Evolutionary conservation across 2,888 invertebrate genomes (phyloP).

Genomic region (Chrysina gloriosa): DNA sequence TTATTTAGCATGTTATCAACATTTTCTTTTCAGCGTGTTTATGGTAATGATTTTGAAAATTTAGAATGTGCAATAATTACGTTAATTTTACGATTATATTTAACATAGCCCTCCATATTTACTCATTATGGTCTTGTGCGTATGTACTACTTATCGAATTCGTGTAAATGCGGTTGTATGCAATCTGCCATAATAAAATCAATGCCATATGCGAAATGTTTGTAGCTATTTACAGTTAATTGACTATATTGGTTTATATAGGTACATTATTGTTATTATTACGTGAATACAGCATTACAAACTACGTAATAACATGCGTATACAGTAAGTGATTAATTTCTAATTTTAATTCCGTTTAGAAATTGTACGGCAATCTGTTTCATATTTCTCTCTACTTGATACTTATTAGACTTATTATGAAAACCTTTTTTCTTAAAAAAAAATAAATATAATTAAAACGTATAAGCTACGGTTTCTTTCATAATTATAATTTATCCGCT

Average conservation of each 20-base stretch:
- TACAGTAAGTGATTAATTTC: conserved; percentile 4
- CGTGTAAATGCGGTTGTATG: not conserved
- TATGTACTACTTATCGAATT: not conserved
- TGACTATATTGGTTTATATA: conserved; percentile 8
- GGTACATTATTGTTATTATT: not conserved
- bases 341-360: conserved; percentile 3
- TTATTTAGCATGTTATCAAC: no score
- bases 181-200: conserved; percentile 1
- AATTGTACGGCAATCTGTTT: conserved; percentile 7
- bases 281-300: not conserved
- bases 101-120: no score
- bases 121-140: not conserved
- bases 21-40: no score
- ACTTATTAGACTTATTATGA: not conserved
- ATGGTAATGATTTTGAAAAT: no score
- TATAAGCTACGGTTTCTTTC: not conserved
- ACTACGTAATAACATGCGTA: not conserved
- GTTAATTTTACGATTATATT: no score
- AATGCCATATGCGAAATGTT: conserved; percentile 13
- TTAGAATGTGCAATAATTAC: no score
- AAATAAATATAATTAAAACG: conserved; percentile 4
- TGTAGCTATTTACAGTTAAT: conserved; percentile 23
- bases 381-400: not conserved
- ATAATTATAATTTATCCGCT: not conserved
- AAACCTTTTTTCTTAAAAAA: not conserved